phyloP scores from a whole-genome alignment of 2,888 invertebrate species.

The Epinotia bilunana region DNA sequence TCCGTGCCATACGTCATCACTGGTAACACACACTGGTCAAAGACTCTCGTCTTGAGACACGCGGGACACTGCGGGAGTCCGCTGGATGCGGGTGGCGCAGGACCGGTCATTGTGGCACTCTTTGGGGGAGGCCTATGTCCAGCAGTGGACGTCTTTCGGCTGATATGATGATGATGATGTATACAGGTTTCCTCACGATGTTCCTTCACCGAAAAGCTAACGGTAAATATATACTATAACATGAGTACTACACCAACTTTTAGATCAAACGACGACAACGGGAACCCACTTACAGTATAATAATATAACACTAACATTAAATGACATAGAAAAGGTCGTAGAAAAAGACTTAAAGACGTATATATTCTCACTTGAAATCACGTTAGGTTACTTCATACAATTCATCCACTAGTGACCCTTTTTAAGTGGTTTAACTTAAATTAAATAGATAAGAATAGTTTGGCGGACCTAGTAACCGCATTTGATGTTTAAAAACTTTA shows the following conservation, averaged over 20 bases:
- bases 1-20: too few relatives aligned
- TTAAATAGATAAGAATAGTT: conserved; percentile 22
- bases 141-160: too few relatives aligned
- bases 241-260: not conserved
- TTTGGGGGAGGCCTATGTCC: too few relatives aligned
- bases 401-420: conserved; percentile 48
- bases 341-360: conserved; percentile 77
- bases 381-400: conserved; percentile 73
- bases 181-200: too few relatives aligned
- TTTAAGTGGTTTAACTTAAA: conserved; percentile 22
- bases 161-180: too few relatives aligned
- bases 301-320: conserved; percentile 78
- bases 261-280: not conserved
- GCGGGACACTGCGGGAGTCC: too few relatives aligned
- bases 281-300: conserved; percentile 41
- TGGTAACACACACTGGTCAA: too few relatives aligned
- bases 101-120: too few relatives aligned
- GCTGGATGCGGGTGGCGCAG: too few relatives aligned
- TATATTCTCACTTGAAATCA: conserved; percentile 81
- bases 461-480: conserved; percentile 5
- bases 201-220: too few relatives aligned
- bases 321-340: conserved; percentile 82
- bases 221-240: too few relatives aligned
- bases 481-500: not conserved
- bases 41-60: too few relatives aligned